These are phyloP conservation scores for Taxidea taxus DNA, from an alignment of 2,113 vertebrate genomes.

Conservation along the genomic window DNA sequence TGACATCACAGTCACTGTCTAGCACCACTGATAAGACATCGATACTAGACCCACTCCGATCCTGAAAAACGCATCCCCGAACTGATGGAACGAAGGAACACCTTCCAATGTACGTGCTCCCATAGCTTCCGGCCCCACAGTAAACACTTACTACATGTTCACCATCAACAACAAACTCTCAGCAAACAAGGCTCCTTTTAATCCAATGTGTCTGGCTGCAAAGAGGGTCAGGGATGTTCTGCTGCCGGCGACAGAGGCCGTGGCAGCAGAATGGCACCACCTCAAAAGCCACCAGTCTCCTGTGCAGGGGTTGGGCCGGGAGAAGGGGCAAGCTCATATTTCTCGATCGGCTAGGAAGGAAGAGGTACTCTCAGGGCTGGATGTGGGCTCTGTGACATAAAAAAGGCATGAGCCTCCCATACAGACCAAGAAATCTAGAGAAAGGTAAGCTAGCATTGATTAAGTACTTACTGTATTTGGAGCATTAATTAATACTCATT, in stretches of 20 bases:
- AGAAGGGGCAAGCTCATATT: background rate
- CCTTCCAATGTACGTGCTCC: background rate
- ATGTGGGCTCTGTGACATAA: background rate
- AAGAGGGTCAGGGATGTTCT: background rate
- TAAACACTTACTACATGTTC: background rate
- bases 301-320: background rate
- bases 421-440: background rate
- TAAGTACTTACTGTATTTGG: background rate
- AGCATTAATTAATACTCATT: background rate
- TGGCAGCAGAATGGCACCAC: background rate
- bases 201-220: background rate
- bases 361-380: background rate
- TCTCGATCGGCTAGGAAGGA: background rate
- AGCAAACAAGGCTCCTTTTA: background rate
- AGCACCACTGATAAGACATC: background rate
- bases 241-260: background rate
- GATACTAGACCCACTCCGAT: background rate
- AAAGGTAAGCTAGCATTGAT: background rate
- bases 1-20: background rate
- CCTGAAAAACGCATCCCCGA: background rate
- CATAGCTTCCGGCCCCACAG: background rate
- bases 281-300: background rate
- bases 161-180: background rate
- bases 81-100: background rate
- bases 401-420: background rate